phyloP scores from a whole-genome alignment of 2,797 vertebrate species.

The Hafferia zeledoni region DNA sequence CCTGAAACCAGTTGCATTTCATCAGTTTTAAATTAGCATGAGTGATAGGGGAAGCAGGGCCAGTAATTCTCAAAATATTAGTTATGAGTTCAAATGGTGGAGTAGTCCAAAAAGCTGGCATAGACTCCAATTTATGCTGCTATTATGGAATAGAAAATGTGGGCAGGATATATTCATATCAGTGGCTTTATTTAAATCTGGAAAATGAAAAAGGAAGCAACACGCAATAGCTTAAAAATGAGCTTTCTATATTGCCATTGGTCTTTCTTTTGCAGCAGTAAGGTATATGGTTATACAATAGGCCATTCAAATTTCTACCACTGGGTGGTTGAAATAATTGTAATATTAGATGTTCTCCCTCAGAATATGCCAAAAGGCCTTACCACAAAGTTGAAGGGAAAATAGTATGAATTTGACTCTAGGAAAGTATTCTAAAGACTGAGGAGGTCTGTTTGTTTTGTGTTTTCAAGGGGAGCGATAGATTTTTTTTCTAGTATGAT shows the following conservation, averaged over 20 bases:
- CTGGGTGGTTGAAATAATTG: background rate
- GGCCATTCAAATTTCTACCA: background rate
- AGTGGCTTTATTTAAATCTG: background rate
- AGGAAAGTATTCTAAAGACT: background rate
- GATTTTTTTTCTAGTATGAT: background rate
- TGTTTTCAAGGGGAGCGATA: background rate
- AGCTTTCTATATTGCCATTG: background rate
- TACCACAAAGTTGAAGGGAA: background rate
- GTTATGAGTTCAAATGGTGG: background rate
- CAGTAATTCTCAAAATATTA: background rate
- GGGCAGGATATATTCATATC: background rate
- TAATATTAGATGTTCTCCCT: background rate
- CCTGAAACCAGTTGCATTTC: background rate
- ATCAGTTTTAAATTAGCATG: background rate
- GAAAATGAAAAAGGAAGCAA: background rate
- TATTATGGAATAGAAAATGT: background rate
- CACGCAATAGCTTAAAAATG: background rate
- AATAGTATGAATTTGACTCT: background rate
- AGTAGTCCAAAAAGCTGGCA: background rate
- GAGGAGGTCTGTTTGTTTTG: background rate
- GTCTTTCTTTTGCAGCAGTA: background rate
- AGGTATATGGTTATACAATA: background rate
- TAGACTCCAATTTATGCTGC: background rate
- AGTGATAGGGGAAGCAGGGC: background rate
- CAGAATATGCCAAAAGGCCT: background rate